phyloP scores from a whole-genome alignment of 1,140 invertebrate species.

The Akabosia matsudoensis region DNA sequence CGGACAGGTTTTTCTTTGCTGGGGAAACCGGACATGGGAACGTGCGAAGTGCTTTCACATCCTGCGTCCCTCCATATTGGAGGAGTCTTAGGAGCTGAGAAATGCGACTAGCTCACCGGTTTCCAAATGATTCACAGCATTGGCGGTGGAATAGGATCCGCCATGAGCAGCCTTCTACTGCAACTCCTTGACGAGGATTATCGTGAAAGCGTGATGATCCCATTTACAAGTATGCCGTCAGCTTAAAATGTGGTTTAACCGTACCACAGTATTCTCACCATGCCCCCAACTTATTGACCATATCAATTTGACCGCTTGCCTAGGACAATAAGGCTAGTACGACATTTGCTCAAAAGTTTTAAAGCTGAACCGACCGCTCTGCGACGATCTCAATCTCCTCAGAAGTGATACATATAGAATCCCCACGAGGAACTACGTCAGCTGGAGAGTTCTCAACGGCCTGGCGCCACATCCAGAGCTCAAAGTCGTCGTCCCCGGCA shows the following conservation, averaged over 20 bases:
- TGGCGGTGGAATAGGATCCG: slow-evolving; percentile 18
- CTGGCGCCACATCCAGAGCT: slow-evolving; percentile 63
- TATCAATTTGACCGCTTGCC: slow-evolving; percentile 55
- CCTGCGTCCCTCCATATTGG: neutral
- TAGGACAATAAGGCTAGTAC: slow-evolving; percentile 56
- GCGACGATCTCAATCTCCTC: slow-evolving; percentile 53
- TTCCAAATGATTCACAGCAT: slow-evolving; percentile 30
- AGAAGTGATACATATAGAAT: too few relatives aligned
- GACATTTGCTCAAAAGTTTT: slow-evolving; percentile 55
- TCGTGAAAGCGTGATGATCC: neutral
- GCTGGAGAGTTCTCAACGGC: slow-evolving; percentile 62
- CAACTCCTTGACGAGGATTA: neutral
- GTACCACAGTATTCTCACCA: slow-evolving; percentile 55
- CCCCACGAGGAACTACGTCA: slow-evolving; percentile 61
- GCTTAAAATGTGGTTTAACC: slow-evolving; percentile 53
- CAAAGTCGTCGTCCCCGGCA: slow-evolving; percentile 64
- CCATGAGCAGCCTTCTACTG: neutral
- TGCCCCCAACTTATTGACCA: slow-evolving; percentile 55
- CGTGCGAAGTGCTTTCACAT: neutral
- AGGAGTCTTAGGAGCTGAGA: neutral
- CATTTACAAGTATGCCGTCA: slow-evolving; percentile 16
- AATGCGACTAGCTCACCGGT: slow-evolving; percentile 2
- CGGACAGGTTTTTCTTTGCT: too few relatives aligned
- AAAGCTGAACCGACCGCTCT: slow-evolving; percentile 55
- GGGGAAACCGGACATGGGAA: too few relatives aligned